Conservation (phyloP, 2,888 invertebrate genomes). For the Tenthredo distinguenda region DNA sequence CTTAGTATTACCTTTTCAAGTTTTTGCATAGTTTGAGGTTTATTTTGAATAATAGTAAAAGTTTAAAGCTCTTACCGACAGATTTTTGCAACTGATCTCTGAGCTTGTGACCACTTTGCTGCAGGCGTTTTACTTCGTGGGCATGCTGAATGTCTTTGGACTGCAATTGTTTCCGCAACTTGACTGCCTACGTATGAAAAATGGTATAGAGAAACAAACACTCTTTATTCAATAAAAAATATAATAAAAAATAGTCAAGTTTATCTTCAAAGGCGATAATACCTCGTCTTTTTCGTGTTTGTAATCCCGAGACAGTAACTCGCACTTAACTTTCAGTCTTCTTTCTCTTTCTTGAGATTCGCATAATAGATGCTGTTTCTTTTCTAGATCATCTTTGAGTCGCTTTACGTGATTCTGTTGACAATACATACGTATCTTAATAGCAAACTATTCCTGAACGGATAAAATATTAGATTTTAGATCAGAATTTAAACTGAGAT, state of each 20-base stretch:
- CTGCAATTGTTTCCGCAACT: conserved; percentile 65
- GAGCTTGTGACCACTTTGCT: conserved; percentile 63
- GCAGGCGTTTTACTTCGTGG: conserved; percentile 66
- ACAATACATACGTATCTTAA: background rate
- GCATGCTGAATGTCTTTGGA: conserved; percentile 67
- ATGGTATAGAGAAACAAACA: background rate
- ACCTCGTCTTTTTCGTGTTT: conserved; percentile 67
- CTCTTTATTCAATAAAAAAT: background rate
- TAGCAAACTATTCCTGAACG: background rate
- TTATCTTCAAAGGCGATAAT: background rate
- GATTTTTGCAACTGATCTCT: conserved; percentile 66
- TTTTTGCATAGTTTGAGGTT: background rate
- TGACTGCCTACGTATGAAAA: conserved; percentile 45
- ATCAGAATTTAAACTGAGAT: background rate
- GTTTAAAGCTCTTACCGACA: conserved; percentile 59
- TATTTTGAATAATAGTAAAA: background rate
- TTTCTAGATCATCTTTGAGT: conserved; percentile 64
- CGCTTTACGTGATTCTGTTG: conserved; percentile 65
- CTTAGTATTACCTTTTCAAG: background rate
- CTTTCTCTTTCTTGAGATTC: conserved; percentile 64
- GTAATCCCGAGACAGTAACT: conserved; percentile 60
- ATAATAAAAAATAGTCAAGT: background rate
- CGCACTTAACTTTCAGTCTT: conserved; percentile 63
- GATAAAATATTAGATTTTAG: background rate
- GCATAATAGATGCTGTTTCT: conserved; percentile 59